A percentile compares a stretch with the other conserved stretches of the same genome.
phyloP scores from a whole-genome alignment of 2,888 invertebrate species.

The Girardia tigrina region DNA sequence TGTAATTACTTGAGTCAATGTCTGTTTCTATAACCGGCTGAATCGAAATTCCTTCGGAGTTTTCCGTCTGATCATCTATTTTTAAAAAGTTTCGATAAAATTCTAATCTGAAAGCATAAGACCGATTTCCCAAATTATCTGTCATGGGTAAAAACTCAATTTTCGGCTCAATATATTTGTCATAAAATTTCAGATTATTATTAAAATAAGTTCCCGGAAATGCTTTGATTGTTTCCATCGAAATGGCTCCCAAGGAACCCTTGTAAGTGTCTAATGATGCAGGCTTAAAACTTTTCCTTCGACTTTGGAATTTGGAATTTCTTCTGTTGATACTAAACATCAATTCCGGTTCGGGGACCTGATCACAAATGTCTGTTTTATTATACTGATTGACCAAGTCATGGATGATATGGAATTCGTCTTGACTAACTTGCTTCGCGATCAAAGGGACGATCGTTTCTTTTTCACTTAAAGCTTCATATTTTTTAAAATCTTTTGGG shows the following conservation, averaged over 20 bases:
- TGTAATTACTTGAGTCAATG: not conserved
- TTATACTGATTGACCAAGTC: not conserved
- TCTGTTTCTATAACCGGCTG: not conserved
- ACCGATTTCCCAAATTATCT: constrained; percentile 8
- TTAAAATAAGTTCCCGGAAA: constrained; percentile 17
- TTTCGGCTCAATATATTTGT: not conserved
- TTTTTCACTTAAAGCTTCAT: not conserved
- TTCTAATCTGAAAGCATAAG: constrained; percentile 19
- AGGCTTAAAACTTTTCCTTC: not conserved
- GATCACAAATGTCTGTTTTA: not conserved
- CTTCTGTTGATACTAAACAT: not conserved
- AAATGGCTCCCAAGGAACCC: not conserved
- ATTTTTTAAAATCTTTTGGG: not conserved
- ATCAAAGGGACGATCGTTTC: not conserved
- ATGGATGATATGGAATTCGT: not conserved
- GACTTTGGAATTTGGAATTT: constrained; percentile 9
- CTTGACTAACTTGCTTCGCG: not conserved
- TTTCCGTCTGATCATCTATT: not conserved
- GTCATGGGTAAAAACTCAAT: not conserved
- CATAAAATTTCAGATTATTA: not conserved
- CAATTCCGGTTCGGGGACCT: not conserved
- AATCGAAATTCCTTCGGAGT: not conserved
- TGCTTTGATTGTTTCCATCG: not conserved
- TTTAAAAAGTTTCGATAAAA: not conserved
- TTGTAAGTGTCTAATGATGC: not conserved